Evolutionary conservation across 2,888 invertebrate species (phyloP).

Genomic region (Listrodromus nycthemerus): DNA sequence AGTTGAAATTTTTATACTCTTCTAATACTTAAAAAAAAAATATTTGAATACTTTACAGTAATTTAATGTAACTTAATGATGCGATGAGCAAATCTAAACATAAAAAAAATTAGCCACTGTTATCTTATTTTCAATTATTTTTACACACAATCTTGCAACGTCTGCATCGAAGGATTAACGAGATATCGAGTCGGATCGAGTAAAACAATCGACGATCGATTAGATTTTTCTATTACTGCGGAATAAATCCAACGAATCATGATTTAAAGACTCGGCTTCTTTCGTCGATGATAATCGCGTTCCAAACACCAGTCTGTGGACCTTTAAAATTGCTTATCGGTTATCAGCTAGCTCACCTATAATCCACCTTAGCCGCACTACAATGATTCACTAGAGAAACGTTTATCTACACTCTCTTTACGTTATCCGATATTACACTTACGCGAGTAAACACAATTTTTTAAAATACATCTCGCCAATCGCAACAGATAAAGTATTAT

Average conservation of each 20-base stretch:
- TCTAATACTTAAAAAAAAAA: too few species aligned
- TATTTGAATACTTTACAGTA: too few species aligned
- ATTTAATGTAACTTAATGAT: too few species aligned
- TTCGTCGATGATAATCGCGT: slow-evolving; percentile 27
- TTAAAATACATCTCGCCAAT: neutral
- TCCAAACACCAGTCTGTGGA: slow-evolving; percentile 8
- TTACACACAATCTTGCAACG: too few species aligned
- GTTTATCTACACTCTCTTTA: slow-evolving; percentile 27
- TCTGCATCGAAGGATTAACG: neutral
- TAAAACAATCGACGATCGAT: slow-evolving; percentile 22
- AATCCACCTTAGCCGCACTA: slow-evolving; percentile 31
- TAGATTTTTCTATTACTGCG: neutral
- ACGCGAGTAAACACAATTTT: slow-evolving; percentile 48
- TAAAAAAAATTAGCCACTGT: too few species aligned
- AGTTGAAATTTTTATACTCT: too few species aligned
- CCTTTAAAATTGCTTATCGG: slow-evolving; percentile 50
- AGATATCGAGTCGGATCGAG: neutral
- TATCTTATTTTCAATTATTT: too few species aligned
- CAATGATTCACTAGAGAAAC: slow-evolving; percentile 43
- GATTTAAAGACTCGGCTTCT: neutral
- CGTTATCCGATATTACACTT: slow-evolving; percentile 48
- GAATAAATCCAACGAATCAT: neutral
- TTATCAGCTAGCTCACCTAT: slow-evolving; percentile 38
- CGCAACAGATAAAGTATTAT: slow-evolving; percentile 42
- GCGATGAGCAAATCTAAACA: too few species aligned